Evolutionary conservation across 1,140 invertebrate genomes (phyloP).

Genomic region (Drosophila pandora): DNA sequence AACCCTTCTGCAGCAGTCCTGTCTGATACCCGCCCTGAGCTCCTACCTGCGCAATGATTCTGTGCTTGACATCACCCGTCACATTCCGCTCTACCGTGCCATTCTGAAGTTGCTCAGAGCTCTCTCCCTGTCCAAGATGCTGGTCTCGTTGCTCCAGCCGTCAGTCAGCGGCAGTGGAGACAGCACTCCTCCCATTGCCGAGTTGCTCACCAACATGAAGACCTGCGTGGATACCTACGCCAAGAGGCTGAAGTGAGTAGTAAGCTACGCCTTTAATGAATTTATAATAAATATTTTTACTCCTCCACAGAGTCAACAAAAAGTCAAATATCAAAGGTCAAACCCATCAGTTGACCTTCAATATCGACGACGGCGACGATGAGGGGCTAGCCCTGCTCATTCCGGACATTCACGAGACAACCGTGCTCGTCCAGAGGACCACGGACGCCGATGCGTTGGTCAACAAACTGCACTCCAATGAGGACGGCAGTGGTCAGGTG

Average conservation of each 20-base stretch:
- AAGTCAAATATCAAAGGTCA: slow-evolving; percentile 83
- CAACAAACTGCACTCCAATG: slow-evolving; percentile 80
- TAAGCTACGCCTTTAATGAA: too few relatives aligned
- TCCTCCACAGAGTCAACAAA: slow-evolving; percentile 78
- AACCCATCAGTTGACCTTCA: slow-evolving; percentile 82
- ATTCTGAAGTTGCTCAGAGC: slow-evolving; percentile 92
- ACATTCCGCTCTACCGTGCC: slow-evolving; percentile 95
- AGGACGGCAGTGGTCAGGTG: slow-evolving; percentile 73
- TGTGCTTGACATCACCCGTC: slow-evolving; percentile 96
- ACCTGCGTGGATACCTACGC: slow-evolving; percentile 96
- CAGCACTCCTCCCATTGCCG: slow-evolving; percentile 86
- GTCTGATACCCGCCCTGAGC: slow-evolving; percentile 93
- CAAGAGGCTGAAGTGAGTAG: slow-evolving; percentile 89
- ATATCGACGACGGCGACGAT: slow-evolving; percentile 86
- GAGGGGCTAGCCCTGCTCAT: slow-evolving; percentile 94
- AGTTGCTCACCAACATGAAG: slow-evolving; percentile 93
- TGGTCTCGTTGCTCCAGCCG: slow-evolving; percentile 89
- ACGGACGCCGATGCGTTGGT: slow-evolving; percentile 85
- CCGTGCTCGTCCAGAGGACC: slow-evolving; percentile 89
- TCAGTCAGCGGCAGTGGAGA: slow-evolving; percentile 73
- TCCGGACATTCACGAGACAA: slow-evolving; percentile 94
- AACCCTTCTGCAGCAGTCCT: slow-evolving; percentile 91
- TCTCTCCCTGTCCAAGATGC: slow-evolving; percentile 88
- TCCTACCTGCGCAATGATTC: slow-evolving; percentile 97
- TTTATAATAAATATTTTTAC: not conserved